Percentiles rank a stretch among this genome's conserved stretches.
Evolutionary conservation across 53 echinoderm and acorn worm species (phyloP).

Genomic region (Arbacia lixula): DNA sequence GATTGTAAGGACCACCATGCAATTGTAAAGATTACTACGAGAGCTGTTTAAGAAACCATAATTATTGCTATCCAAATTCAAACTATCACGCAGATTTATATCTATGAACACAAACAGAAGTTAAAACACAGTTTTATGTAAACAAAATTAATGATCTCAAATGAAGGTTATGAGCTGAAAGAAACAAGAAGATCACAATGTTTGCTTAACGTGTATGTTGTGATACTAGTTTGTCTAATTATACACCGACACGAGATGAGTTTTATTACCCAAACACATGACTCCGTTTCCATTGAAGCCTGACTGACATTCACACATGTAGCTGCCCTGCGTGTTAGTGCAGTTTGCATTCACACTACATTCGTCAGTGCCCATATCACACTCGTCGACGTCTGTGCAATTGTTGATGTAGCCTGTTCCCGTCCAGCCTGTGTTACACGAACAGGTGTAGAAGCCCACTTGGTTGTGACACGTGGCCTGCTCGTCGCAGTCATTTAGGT

Average conservation of each 20-base stretch:
- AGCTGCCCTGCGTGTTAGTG: background rate
- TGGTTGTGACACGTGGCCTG: background rate
- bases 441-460: conserved; percentile 1
- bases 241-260: background rate
- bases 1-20: too few species aligned
- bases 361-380: background rate
- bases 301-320: background rate
- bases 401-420: background rate
- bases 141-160: too few species aligned
- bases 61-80: too few species aligned
- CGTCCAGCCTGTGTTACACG: conserved; percentile 3
- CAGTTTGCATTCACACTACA: conserved; percentile 13
- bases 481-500: background rate
- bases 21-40: too few species aligned
- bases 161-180: background rate
- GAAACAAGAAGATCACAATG: background rate
- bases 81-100: too few species aligned
- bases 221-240: background rate
- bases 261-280: background rate
- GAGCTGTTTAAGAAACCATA: too few species aligned
- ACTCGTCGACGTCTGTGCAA: conserved; percentile 10
- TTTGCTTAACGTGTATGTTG: background rate
- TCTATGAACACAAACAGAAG: too few species aligned
- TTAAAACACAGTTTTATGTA: too few species aligned
- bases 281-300: conserved; percentile 8